These are phyloP conservation scores for Brachionus sp. DNA, from an alignment of 1,140 invertebrate species.

Conservation along the genomic window DNA sequence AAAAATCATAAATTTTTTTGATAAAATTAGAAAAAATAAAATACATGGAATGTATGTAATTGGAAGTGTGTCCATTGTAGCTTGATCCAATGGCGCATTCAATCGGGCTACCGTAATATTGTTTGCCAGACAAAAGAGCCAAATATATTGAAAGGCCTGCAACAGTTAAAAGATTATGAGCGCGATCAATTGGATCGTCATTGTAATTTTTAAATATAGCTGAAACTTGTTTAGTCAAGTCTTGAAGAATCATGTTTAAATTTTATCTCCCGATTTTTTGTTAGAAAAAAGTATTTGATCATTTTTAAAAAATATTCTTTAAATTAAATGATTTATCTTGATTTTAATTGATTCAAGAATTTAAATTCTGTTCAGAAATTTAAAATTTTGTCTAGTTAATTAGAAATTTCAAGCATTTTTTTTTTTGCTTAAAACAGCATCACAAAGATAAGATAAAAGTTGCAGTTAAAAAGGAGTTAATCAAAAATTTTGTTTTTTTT, in stretches of 20 bases:
- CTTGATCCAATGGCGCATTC: not conserved
- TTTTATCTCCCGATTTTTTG: not conserved
- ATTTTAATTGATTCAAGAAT: constrained; percentile 35
- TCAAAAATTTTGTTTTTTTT: not conserved
- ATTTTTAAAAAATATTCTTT: not conserved
- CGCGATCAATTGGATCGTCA: constrained; percentile 34
- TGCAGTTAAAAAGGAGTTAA: not conserved
- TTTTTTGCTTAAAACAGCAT: not conserved
- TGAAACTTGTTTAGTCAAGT: not conserved
- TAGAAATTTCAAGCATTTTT: not conserved
- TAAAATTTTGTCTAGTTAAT: constrained; percentile 4
- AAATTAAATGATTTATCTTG: constrained; percentile 36
- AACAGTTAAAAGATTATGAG: not conserved
- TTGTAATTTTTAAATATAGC: not conserved
- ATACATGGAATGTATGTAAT: constrained; percentile 41
- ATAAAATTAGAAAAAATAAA: not conserved
- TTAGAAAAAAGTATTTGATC: not conserved
- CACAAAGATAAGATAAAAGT: not conserved
- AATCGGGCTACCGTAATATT: constrained; percentile 40
- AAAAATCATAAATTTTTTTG: not conserved
- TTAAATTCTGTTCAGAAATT: not conserved
- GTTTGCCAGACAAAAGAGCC: constrained; percentile 1
- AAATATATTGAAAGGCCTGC: not conserved
- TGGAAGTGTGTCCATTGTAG: not conserved
- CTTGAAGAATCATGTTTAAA: not conserved